Base-by-base conservation (phyloP, 2,888 invertebrate genomes). In the Spatulosminthurus flaviceps region DNA sequence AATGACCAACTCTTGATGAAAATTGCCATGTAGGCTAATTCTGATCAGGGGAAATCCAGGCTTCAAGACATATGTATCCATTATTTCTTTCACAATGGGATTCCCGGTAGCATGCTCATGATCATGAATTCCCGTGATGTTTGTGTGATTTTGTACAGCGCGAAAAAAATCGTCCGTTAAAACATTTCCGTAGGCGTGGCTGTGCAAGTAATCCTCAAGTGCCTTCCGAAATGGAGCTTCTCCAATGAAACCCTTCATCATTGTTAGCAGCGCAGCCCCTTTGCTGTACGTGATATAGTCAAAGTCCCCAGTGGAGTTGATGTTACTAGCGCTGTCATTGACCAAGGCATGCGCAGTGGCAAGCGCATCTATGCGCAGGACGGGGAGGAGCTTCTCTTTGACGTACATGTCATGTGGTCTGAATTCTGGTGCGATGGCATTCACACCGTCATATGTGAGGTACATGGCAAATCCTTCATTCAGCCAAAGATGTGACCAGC, bases 201-300 rank as follows among this genome's bases (percentile, higher is more conserved):
- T 67, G 0, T 77, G 60, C 19, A 83, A 64, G 60, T 82, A 83
- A 19, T 76, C 73, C 24, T 77, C 77, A 4, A 83, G 51, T 19
- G 89, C 89, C 4, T 85, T 84, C 77, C 87, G 86, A 83, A 90
- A 89, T 0, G 86, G 85, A 0, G 85, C 84, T 74, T 88, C 88
- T 1, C 89, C 89, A 11, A 89, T 86, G 82, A 89, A 88, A 79
- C 87, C 86, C 29, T 87, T 85, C 87, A 90, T 88, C 90, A 90
- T 90, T 60, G 89, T 85, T 43, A 90, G 88, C 1, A 90, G 86
- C 0, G 89, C 87, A 0, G 89, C 88, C 82, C 86, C 88, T 84
- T 89, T 89, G 64, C 86, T 86, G 82, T 89, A 89, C 19, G 88
- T 88, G 77, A 89, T 89, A n/a, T 86, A 82, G 81, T 89, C 89